These are phyloP conservation scores for Premnoplex brunnescens DNA, from an alignment of 2,797 vertebrate species.

Conservation along the genomic window DNA sequence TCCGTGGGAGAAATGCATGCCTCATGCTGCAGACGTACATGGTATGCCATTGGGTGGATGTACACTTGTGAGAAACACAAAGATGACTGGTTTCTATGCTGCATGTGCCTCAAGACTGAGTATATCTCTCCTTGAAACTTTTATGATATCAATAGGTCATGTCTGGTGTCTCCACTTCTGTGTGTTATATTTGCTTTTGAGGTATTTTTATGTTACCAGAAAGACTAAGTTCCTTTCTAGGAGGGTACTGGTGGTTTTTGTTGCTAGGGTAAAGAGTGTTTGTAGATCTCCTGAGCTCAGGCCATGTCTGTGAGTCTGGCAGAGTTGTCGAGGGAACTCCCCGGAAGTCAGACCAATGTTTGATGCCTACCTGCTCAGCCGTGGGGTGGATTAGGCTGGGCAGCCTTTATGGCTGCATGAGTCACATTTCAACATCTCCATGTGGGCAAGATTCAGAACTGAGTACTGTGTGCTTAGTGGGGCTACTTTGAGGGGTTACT, in stretches of 20 bases:
- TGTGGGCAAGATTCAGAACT: neutral
- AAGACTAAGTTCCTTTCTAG: neutral
- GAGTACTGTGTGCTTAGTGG: neutral
- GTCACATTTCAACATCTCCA: neutral
- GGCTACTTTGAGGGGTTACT: neutral
- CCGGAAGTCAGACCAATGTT: neutral
- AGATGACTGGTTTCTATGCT: neutral
- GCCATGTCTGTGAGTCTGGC: neutral
- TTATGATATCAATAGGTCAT: neutral
- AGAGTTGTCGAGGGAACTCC: neutral
- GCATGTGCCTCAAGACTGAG: neutral
- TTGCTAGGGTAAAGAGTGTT: neutral
- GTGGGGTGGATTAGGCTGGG: neutral
- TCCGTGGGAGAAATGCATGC: neutral
- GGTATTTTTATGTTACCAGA: neutral
- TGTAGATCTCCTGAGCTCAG: neutral
- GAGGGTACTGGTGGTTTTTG: neutral
- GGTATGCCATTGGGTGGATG: rapidly evolving
- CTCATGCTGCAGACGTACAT: neutral
- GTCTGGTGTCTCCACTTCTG: neutral
- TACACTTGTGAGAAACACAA: neutral
- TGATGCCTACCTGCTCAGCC: neutral
- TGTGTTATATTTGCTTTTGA: neutral
- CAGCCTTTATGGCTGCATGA: neutral
- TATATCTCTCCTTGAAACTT: neutral